Percentiles rank a stretch among this genome's conserved stretches.
These are phyloP conservation scores for Spisula solida DNA, from an alignment of 2,888 invertebrate species.

Conservation along the genomic window DNA sequence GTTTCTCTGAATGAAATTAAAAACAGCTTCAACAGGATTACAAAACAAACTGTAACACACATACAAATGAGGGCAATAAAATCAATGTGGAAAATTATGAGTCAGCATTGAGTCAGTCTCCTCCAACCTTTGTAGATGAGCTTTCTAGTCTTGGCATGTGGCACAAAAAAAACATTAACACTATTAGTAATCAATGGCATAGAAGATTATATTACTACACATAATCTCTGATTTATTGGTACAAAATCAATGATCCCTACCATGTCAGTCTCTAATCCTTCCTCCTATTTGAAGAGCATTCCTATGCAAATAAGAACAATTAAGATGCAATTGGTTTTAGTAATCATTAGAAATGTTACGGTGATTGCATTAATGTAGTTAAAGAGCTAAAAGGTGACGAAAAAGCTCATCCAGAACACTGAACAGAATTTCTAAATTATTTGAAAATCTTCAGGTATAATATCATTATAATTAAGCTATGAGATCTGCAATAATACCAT, in stretches of 20 bases:
- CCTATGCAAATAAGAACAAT: background rate
- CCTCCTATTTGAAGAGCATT: constrained; percentile 6
- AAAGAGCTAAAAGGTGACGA: no score
- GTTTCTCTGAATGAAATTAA: background rate
- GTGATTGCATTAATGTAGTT: background rate
- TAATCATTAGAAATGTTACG: background rate
- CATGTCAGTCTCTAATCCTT: background rate
- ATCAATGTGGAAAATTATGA: constrained; percentile 8
- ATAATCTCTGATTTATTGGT: background rate
- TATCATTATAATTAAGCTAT: no score
- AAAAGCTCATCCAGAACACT: no score
- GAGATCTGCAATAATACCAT: no score
- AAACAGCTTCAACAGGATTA: background rate
- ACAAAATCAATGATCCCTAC: constrained; percentile 5
- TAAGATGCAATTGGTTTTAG: background rate
- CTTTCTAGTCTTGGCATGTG: background rate
- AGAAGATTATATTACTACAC: background rate
- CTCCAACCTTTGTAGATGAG: background rate
- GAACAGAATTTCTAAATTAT: no score
- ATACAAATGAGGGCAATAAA: constrained; percentile 1
- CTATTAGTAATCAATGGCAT: constrained; percentile 3
- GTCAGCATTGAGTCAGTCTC: constrained; percentile 4
- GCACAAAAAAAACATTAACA: background rate
- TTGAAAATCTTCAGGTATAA: no score
- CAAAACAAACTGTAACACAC: background rate